Base-by-base conservation (phyloP, 2,113 vertebrate genomes). In the Festucalex cinctus region DNA sequence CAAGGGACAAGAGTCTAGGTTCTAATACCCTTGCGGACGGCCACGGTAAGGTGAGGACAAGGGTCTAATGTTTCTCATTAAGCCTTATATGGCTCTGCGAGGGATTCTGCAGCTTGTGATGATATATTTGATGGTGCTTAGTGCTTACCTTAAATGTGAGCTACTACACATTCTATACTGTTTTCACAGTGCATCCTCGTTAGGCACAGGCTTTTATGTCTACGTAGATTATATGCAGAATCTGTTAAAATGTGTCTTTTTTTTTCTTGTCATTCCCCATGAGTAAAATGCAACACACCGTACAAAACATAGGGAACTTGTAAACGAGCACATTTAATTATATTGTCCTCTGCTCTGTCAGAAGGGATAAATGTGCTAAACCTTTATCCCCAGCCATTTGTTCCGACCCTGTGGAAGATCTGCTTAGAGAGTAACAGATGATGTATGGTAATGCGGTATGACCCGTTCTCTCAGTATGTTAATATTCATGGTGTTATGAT, bases 401-500 rank as follows among this genome's bases (percentile, higher is more conserved):
- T 80, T 87, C 76, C 80, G 80, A 57, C 73, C 44, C 63, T 37
- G 71, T 75, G 73, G 76, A 83, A 76, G 71, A 81, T 89, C 73
- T 88, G 74, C 69, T 82, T 86, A 71, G 80, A 82, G 77, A 77
- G 73, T 86, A 89, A 91, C 87, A 78, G 84, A 89, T 88, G 86
- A 86, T 82, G 59, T 78, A 77, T 83, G 58, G 66, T 80, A 86
- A 85, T 83, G 54, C 76, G 77, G 66, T 73, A 70, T 74, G 65
- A 80, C 82, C 82, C 78, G 74, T 86, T 89, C 83, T 85, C 84
- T 76, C 72, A 71, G 71, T 75, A 54, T 82, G 83, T 85, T 89
- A 88, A 90, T 88, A 91, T 91, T 88, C 77, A 87, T 84, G 81
- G 73, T 83, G 81, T 86, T 85, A 81, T 89, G 87, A 91, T 90